A percentile compares a stretch with the other conserved stretches of the same genome.
Conservation (phyloP, 2,113 vertebrate species). For the Pluvialis apricaria region DNA sequence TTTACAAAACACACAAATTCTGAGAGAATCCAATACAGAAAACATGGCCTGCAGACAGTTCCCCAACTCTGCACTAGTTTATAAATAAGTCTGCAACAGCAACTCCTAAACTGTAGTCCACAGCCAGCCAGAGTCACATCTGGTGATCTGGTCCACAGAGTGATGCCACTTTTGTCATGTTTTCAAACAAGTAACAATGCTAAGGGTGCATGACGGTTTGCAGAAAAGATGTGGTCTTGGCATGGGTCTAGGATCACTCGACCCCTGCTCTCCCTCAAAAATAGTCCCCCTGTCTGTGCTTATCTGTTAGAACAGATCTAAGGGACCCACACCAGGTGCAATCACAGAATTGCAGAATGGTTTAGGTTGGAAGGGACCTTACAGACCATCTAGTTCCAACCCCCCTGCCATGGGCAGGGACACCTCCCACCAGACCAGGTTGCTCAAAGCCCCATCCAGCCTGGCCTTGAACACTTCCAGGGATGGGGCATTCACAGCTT, state of each 20-base stretch:
- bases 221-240: background rate
- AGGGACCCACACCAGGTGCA: background rate
- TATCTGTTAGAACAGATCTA: background rate
- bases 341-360: background rate
- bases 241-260: background rate
- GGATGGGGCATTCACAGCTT: background rate
- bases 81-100: background rate
- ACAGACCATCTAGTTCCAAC: background rate
- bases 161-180: background rate
- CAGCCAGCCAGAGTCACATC: background rate
- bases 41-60: background rate
- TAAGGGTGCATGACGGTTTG: background rate
- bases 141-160: background rate
- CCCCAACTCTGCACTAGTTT: background rate
- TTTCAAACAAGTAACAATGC: background rate
- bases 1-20: background rate
- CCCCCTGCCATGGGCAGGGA: background rate
- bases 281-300: background rate
- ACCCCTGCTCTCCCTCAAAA: background rate
- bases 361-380: background rate
- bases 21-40: background rate
- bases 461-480: background rate
- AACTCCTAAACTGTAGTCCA: background rate
- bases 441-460: background rate
- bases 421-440: background rate